Conservation (phyloP, 64 coral and sea anemone species). For the Acropora yongei region DNA sequence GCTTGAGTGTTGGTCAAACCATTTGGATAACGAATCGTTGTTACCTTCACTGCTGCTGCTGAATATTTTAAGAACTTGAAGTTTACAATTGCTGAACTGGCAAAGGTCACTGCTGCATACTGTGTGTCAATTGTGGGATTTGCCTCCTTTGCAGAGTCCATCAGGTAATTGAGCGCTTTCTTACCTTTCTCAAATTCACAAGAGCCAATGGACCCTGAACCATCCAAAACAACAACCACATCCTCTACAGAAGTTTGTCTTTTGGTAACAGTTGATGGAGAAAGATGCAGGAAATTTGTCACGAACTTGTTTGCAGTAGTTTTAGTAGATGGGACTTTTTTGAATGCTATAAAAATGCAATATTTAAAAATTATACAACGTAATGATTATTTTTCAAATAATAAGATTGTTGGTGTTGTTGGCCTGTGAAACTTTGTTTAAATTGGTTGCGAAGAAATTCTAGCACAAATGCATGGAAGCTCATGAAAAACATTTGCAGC, state of each 20-base stretch:
- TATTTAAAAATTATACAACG: too few relatives aligned
- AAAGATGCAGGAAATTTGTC: neutral
- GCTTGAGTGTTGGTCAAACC: conserved; percentile 22
- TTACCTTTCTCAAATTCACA: conserved; percentile 32
- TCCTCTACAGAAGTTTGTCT: neutral
- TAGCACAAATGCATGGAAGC: too few relatives aligned
- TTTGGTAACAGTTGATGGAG: neutral
- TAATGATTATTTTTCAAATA: too few relatives aligned
- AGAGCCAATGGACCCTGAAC: neutral
- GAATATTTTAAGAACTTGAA: neutral
- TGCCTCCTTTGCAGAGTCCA: neutral
- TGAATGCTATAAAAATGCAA: neutral
- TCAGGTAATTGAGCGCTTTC: neutral
- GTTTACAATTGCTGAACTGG: neutral
- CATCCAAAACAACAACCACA: conserved; percentile 5
- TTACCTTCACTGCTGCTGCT: neutral
- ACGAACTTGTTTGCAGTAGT: neutral
- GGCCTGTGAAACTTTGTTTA: too few relatives aligned
- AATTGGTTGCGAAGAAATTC: too few relatives aligned
- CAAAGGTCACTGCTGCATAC: conserved; percentile 29
- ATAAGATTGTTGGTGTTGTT: too few relatives aligned
- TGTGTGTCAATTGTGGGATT: neutral
- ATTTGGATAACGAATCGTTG: neutral
- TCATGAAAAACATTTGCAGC: too few relatives aligned
- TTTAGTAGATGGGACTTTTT: neutral